Base-by-base conservation (phyloP, 2,113 vertebrate species). In the Tetraodon nigroviridis region DNA sequence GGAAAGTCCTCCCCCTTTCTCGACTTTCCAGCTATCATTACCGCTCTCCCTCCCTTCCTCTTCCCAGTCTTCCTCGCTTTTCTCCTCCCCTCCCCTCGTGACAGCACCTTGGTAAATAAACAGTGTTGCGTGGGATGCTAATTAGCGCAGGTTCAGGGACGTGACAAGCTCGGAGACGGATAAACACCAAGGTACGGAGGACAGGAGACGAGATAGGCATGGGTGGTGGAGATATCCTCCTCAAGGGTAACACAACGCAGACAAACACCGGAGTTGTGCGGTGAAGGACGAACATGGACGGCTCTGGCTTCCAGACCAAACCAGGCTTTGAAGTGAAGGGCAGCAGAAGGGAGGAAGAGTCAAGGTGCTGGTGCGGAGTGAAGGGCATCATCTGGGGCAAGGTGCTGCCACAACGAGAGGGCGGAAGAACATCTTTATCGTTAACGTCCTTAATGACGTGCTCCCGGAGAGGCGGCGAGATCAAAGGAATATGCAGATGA, bases 71-170 rank as follows among this genome's bases (percentile, higher is more conserved):
- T 66, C 29, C 56, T 56, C 46, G 13, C 61, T 61, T 61, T 29
- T 69, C 50, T 45, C 61, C 61, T 59, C 55, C 58, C 12, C 1
- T 44, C 70, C 71, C 71, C 61, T 55, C 49, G 71, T 69, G 59
- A 60, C 68, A 14, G 71, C 76, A 80, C 77, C 83, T 76, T 78
- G 73, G 74, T 84, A 88, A 86, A 83, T 84, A 88, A 85, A 86
- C 84, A 79, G 67, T 51, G 67, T 75, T 82, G 75, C 76, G 81
- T 76, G 55, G 70, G 81, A 87, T 86, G 85, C 76, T 86, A 87
- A 88, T 87, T 87, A 86, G 76, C 75, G 76, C 76, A 51, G 74
- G 84, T 86, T 87, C 84, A 86, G 81, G 85, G 84, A 84, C 58
- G 19, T 65, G 70, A 82, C 7, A 61, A 76, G 76, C 81, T 70